These are phyloP conservation scores for Caradrina kadenii DNA, from an alignment of 2,888 invertebrate genomes.

Conservation along the genomic window DNA sequence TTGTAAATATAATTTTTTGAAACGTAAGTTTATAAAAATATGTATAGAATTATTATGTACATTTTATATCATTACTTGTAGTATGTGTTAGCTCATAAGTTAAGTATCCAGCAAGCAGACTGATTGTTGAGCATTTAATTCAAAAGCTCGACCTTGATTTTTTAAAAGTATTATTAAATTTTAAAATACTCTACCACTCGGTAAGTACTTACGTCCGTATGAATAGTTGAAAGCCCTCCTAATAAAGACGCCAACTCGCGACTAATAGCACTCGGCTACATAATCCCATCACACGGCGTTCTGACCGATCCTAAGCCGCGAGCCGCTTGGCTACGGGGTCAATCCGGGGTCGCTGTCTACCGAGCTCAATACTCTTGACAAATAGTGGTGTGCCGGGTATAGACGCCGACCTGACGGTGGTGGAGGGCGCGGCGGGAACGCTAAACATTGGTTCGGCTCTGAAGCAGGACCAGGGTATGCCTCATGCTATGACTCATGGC, in stretches of 20 bases:
- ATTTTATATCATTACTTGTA: no score
- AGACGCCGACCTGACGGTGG: slow-evolving; percentile 2
- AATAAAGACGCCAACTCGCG: slow-evolving; percentile 16
- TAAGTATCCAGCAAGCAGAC: no score
- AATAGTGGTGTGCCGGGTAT: slow-evolving; percentile 41
- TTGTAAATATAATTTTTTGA: no score
- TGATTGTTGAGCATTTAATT: no score
- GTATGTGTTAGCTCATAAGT: no score
- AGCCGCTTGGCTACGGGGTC: slow-evolving; percentile 33
- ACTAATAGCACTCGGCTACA: not conserved
- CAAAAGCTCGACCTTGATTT: no score
- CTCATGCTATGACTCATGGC: no score
- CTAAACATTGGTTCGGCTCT: no score
- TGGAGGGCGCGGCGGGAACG: not conserved
- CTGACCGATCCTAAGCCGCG: slow-evolving; percentile 31
- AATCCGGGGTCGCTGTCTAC: slow-evolving; percentile 52
- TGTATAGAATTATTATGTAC: no score
- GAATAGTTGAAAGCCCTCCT: slow-evolving; percentile 14
- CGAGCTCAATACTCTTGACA: slow-evolving; percentile 52
- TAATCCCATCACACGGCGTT: slow-evolving; percentile 47
- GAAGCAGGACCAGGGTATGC: no score
- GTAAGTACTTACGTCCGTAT: not conserved
- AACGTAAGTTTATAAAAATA: no score
- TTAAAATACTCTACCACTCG: not conserved
- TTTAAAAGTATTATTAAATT: no score